Conservation (phyloP, 2,888 invertebrate genomes). For the Tenthredo livida region DNA sequence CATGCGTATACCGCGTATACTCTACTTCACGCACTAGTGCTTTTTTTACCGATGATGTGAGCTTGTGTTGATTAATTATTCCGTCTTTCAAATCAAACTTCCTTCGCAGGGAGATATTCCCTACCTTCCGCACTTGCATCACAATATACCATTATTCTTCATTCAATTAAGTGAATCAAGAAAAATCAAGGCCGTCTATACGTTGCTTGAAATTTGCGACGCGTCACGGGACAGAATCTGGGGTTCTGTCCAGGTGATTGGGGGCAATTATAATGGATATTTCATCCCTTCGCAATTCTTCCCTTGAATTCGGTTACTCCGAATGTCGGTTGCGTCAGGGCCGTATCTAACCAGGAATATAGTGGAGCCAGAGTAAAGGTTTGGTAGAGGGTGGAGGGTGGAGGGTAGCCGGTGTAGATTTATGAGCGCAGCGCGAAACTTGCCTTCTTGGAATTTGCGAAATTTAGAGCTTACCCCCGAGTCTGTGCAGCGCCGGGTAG, state of each 20-base stretch:
- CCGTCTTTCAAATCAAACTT: no score
- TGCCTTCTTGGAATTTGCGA: conserved; percentile 69
- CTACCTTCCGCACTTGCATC: no score
- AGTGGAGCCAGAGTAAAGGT: conserved; percentile 23
- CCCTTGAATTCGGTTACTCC: conserved; percentile 12
- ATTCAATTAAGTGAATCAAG: background rate
- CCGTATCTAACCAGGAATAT: conserved; percentile 32
- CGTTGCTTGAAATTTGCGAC: background rate
- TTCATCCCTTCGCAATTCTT: conserved; percentile 59
- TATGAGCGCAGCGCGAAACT: conserved; percentile 64
- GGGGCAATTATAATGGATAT: conserved; percentile 64
- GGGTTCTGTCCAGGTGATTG: conserved; percentile 58
- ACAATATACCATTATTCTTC: no score
- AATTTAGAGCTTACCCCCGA: conserved; percentile 67
- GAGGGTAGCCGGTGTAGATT: conserved; percentile 64
- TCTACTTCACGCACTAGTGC: no score
- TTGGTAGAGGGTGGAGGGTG: conserved; percentile 56
- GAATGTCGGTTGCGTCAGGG: conserved; percentile 28
- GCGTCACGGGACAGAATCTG: background rate
- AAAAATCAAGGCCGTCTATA: background rate
- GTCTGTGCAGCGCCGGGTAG: conserved; percentile 56
- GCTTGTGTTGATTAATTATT: background rate
- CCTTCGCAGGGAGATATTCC: no score
- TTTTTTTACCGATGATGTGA: no score
- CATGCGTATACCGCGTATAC: no score